Percentiles rank a stretch among this genome's conserved stretches.
Conservation (phyloP, 2,797 vertebrate genomes). For the Crax fasciolata region DNA sequence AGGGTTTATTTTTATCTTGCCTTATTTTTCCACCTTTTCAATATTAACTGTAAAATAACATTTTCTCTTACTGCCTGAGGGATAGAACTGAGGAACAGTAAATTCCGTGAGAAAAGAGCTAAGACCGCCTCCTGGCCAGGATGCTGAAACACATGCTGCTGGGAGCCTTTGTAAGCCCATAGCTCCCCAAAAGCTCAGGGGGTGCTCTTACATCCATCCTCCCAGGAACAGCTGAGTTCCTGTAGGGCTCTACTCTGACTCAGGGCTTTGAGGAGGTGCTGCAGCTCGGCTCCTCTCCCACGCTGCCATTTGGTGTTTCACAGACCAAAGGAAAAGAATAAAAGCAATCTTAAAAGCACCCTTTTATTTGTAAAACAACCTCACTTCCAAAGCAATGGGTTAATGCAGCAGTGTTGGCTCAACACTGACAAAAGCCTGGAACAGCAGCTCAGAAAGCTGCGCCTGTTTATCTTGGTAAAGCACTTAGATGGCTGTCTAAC, state of each 20-base stretch:
- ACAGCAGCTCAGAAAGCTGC: background rate
- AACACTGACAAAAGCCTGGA: slow-evolving; percentile 43
- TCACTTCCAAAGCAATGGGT: background rate
- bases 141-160: background rate
- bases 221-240: background rate
- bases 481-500: background rate
- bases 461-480: background rate
- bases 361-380: slow-evolving; percentile 3
- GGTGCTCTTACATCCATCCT: background rate
- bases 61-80: background rate
- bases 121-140: background rate
- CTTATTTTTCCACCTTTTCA: background rate
- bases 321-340: background rate
- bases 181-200: background rate
- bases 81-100: background rate
- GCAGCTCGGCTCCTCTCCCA: background rate
- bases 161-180: background rate
- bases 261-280: background rate
- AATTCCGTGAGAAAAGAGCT: slow-evolving; percentile 3
- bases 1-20: background rate
- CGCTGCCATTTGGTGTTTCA: slow-evolving; percentile 10
- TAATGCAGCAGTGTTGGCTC: background rate
- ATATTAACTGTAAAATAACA: background rate
- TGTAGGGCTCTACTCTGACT: background rate
- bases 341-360: slow-evolving; percentile 40